These are phyloP conservation scores for Halocynthia aurantium DNA, from an alignment of 23 tunicate genomes.

Conservation along the genomic window DNA sequence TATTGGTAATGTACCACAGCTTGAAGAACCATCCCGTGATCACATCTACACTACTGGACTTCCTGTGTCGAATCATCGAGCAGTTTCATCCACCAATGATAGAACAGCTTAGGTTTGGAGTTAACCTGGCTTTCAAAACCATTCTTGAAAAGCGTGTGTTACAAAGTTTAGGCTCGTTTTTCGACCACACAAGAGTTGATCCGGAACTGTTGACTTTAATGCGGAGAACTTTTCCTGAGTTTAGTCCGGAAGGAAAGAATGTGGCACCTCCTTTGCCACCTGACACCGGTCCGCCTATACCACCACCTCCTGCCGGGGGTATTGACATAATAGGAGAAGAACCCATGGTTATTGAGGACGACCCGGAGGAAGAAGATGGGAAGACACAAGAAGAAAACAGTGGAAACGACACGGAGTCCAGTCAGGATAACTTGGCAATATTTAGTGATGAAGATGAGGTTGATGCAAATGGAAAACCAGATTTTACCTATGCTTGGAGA, in stretches of 20 bases:
- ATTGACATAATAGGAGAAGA: conserved; percentile 67
- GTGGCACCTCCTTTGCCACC: conserved; percentile 29
- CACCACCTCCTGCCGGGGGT: background rate
- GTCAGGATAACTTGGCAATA: conserved; percentile 51
- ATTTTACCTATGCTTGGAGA: conserved; percentile 7
- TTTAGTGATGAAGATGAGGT: conserved; percentile 90
- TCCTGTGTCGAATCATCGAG: conserved; percentile 67
- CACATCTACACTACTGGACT: conserved; percentile 72
- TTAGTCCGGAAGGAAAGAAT: conserved; percentile 26
- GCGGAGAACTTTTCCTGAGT: conserved; percentile 55
- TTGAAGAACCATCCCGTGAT: conserved; percentile 72
- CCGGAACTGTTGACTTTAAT: conserved; percentile 59
- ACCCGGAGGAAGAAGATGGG: conserved; percentile 41
- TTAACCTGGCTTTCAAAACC: conserved; percentile 50
- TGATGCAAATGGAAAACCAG: conserved; percentile 20
- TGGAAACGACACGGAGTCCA: background rate
- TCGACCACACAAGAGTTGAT: conserved; percentile 75
- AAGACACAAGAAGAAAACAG: conserved; percentile 16
- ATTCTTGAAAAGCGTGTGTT: conserved; percentile 78
- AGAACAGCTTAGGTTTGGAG: conserved; percentile 56
- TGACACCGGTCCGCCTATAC: conserved; percentile 14
- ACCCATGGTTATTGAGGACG: conserved; percentile 87
- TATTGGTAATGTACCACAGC: conserved; percentile 80
- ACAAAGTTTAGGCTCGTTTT: conserved; percentile 56
- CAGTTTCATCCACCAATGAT: conserved; percentile 74